Evolutionary conservation across 2,113 vertebrate species (phyloP), one percentile per base, ranked within the genome.

Genomic region (Thamnaconus septentrionalis): DNA sequence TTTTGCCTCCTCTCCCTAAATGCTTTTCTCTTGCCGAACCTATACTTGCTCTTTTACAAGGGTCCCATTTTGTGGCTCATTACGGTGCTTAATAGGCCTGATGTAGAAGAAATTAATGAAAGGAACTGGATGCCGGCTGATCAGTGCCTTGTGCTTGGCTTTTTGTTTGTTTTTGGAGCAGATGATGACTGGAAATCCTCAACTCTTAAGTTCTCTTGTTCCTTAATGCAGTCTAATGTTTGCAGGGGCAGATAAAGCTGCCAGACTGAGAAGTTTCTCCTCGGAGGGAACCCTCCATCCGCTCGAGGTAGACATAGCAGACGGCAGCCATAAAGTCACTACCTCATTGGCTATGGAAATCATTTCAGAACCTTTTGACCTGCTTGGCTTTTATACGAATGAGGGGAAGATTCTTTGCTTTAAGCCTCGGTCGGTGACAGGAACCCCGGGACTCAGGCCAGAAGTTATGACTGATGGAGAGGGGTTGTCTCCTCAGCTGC

Each of bases 301-400:
- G 57, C 52, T 46, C 56, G 41, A 69, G 18, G 48, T 50, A n/a
- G 9, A 50, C 48, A 78, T 62, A 59, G 58, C 67, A 57, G 59
- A 47, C 62, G 46, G 4, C n/a, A 60, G 68, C 76, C 71, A 81
- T 81, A 94, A 93, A 93, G 91, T 90, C 90, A 92, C 88, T 78
- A 84, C 91, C 91, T 90, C 90, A 91, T 94, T 93, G 91, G 91
- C 93, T 92, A 93, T 94, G 91, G 93, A 96, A 94, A 95, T 94
- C 93, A 94, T 95, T 94, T 95, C 76, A 89, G 91, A 95, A 93
- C 95, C 94, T 95, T 94, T 95, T 96, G 95, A 96, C 95, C 95
- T 83, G 83, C 89, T 92, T 78, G 93, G 93, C 92, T 95, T 95
- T 87, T 94, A 94, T 94, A 92, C 92, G 91, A 94, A 94, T 93